phyloP scores from a whole-genome alignment of 2,797 vertebrate genomes.

The Anguilla anguilla region DNA sequence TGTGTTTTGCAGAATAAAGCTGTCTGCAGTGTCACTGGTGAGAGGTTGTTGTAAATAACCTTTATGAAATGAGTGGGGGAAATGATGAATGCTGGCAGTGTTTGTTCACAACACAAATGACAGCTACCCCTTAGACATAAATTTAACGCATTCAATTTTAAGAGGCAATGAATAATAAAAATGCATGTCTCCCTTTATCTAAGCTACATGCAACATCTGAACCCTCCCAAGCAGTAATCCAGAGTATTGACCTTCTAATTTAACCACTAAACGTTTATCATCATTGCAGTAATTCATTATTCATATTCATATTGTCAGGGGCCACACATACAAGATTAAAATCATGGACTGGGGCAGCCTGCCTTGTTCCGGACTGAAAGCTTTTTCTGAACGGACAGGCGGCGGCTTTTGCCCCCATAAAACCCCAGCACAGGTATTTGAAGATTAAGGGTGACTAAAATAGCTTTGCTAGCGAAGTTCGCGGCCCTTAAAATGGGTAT shows the following conservation, averaged over 20 bases:
- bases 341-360: no score
- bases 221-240: not conserved
- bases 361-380: no score
- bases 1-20: no score
- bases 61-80: no score
- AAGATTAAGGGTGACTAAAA: not conserved
- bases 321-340: no score
- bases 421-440: not conserved
- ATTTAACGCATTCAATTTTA: no score
- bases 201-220: not conserved
- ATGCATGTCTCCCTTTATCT: no score
- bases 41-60: not conserved
- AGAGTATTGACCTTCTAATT: not conserved
- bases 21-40: not conserved
- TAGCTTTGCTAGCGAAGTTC: not conserved
- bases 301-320: not conserved
- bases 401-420: not conserved
- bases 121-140: no score
- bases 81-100: conserved; percentile 51
- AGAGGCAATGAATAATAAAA: not conserved
- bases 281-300: not conserved
- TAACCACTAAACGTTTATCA: not conserved
- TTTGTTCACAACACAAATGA: no score
- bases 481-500: not conserved
- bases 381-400: no score